A percentile compares a stretch with the other conserved stretches of the same genome.
These are phyloP conservation scores for Thereva unica DNA, from an alignment of 2,888 invertebrate species.

Conservation along the genomic window DNA sequence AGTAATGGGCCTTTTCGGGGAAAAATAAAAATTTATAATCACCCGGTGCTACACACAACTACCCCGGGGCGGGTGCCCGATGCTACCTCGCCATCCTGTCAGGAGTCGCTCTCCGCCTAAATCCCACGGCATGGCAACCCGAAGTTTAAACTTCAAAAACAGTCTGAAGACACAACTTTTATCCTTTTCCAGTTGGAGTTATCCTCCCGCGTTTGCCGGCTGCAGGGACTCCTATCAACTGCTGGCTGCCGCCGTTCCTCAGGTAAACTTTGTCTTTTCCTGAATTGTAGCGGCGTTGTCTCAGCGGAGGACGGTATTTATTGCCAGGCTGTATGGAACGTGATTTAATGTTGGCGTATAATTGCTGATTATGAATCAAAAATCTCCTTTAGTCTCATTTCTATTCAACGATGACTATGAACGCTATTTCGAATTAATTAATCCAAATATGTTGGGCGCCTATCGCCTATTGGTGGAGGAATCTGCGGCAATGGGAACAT, in stretches of 20 bases:
- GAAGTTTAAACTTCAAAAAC: slow-evolving; percentile 3
- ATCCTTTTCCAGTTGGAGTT: slow-evolving; percentile 26
- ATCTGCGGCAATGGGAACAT: slow-evolving; percentile 1
- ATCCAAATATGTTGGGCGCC: slow-evolving; percentile 35
- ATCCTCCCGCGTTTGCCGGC: background rate
- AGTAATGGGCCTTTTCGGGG: slow-evolving; percentile 47
- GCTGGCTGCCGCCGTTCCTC: slow-evolving; percentile 18
- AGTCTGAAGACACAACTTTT: slow-evolving; percentile 28
- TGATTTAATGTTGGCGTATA: slow-evolving; percentile 37
- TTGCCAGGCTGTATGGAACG: slow-evolving; percentile 11
- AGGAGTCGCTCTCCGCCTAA: too few species aligned
- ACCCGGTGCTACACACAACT: slow-evolving; percentile 14
- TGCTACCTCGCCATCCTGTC: too few species aligned
- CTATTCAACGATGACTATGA: slow-evolving; percentile 32
- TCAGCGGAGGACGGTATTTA: slow-evolving; percentile 16
- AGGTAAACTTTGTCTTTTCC: slow-evolving; percentile 22
- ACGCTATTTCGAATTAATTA: slow-evolving; percentile 33
- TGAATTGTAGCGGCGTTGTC: slow-evolving; percentile 27
- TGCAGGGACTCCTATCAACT: too few species aligned
- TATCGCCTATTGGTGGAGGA: slow-evolving; percentile 8
- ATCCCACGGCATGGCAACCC: background rate
- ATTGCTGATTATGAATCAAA: slow-evolving; percentile 40
- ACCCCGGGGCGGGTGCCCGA: background rate
- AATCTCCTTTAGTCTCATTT: slow-evolving; percentile 25
- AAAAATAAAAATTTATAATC: slow-evolving; percentile 29